These are phyloP conservation scores for Halictus ligatus DNA, from an alignment of 2,888 invertebrate genomes.

Conservation along the genomic window DNA sequence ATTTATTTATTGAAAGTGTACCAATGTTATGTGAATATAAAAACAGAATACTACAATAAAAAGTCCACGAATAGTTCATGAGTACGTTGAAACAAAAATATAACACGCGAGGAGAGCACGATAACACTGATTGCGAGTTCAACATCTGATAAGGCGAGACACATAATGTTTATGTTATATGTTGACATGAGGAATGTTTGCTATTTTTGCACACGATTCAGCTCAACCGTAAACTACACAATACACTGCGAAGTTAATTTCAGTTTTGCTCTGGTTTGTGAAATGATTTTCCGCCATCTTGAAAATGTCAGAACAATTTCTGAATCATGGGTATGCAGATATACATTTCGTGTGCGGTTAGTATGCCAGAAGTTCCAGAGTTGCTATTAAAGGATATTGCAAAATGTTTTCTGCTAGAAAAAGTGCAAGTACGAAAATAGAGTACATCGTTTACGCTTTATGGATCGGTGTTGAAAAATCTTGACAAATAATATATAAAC, in stretches of 20 bases:
- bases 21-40: too few species aligned
- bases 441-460: not conserved
- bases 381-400: not conserved
- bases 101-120: not conserved
- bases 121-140: not conserved
- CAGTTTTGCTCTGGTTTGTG: not conserved
- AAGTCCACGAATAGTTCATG: not conserved
- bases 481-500: not conserved
- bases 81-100: not conserved
- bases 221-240: not conserved
- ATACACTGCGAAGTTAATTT: not conserved
- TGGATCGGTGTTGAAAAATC: not conserved
- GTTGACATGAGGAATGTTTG: not conserved
- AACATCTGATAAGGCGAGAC: slow-evolving; percentile 1
- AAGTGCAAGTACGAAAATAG: not conserved
- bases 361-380: not conserved
- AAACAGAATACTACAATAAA: not conserved
- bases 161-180: not conserved
- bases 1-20: too few species aligned
- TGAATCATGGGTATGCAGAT: not conserved
- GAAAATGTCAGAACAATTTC: not conserved
- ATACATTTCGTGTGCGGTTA: not conserved
- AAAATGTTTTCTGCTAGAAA: not conserved
- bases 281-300: not conserved
- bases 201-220: not conserved